Base-by-base conservation (phyloP, 2,797 vertebrate species). In the Protosalanx chinensis region DNA sequence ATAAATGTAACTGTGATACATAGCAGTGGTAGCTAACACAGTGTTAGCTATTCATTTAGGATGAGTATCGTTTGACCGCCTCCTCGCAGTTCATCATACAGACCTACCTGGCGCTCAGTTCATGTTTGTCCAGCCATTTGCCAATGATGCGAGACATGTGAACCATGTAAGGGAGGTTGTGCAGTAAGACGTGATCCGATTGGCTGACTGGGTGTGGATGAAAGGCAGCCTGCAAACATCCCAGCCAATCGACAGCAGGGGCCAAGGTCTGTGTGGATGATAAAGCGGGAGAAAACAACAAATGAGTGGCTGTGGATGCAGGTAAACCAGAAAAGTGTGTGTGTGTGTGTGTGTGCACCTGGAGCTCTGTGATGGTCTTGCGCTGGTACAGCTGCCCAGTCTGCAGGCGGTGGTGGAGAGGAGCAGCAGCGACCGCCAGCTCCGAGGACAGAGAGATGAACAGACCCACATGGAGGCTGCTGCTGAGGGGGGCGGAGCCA, bases 171-270 rank as follows among this genome's bases (percentile, higher is more conserved):
- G 93, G 93, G 67, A 94, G 82, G 82, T 98, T 95, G 74, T 96
- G 95, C 64, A 98, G 89, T 73, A 91, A 80, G 62, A 98, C 84
- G 4, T 78, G 56, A 67, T 97, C 93, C 27, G 94, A 93, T 68
- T 91, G 73, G 13, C 71, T 89, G 72, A 98, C 74, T 46, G 84
- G 75, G 78, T 93, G 77, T 1, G 94, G 91, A 56, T 92, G 81
- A 81, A 98, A 97, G 5, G 84, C 82, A 0, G 92, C 90, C 86
- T 88, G 91, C 68, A 98, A 91, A 73, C 94, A 96, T 3, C 89
- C 83, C 75, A 97, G 68, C 97, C 96, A 98, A 73, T 98, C 92
- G 64, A 98, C 92, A 67, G 89, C 87, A 57, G 97, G 95, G 35
- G 94, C 95, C 74, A 88, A 80, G 77, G 79, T 88, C 96, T 95